Evolutionary conservation across 2,113 vertebrate species (phyloP), one percentile per base, ranked within the genome.

Genomic region (Macaca mulatta): DNA sequence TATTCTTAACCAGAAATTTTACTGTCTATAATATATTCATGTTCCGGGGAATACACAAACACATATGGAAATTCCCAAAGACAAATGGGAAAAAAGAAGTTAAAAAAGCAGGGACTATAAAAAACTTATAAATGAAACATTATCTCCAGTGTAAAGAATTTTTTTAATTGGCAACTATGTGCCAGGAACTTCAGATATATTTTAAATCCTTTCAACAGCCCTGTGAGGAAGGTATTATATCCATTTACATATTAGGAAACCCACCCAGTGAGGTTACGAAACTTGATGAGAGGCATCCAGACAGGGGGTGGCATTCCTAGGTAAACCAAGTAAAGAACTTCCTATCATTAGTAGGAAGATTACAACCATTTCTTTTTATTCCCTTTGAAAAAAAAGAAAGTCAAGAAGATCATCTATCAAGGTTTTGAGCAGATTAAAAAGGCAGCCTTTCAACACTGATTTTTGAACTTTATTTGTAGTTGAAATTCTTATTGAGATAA

Each of bases 401-500:
- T 64, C 40, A 81, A 61, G 8, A 80, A 52, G 50, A 74, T 83
- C 35, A 79, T 17, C 38, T 52, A 78, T 3, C 32, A 82, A 89
- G 17, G 35, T 86, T 82, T 72, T 82, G 43, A 95, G 82, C 14
- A 90, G 57, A 87, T 55, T 82, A 48, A 75, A 96, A 87, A 43
- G 40, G 23, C 40, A 94, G 43, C 16, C 50, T 67, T 78, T 79
- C 13, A 79, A 75, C 25, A 61, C 45, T 59, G 52, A 32, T 22
- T 95, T 94, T 84, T 81, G 3, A 64, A 89, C 11, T 40, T 89
- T 78, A 69, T 32, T 87, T 74, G 78, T 74, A 30, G 52, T 2
- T 70, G 52, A 38, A 79, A 75, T 40, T 94, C 74, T 81, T 57
- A 52, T 23, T 81, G 40, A 90, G 52, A 88, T 61, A 57, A 88